Evolutionary conservation across 2,888 invertebrate genomes (phyloP), one percentile per base, ranked within the genome.

Genomic region (Vanessa cardui): DNA sequence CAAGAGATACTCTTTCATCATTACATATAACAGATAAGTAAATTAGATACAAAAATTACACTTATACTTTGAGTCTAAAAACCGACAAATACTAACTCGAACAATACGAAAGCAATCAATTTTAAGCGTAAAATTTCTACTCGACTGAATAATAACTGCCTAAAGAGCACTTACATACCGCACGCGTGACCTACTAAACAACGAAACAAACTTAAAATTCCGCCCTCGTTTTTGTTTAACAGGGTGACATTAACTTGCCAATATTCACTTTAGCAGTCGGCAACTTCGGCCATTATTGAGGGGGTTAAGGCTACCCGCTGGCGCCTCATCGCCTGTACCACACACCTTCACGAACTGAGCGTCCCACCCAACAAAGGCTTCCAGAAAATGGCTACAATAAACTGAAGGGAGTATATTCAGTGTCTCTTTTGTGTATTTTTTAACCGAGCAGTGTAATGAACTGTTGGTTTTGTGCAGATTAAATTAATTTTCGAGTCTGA

Each of bases 361-460:
- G 69, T 66, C 52, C 52, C 65, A 52, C 26, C 59, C 63, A 69
- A 69, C 71, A 71, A 74, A 71, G 61, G 68, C 68, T 56, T 50
- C 63, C 62, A 70, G 69, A 73, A 71, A 73, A 69, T 74, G 64
- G 70, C 70, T 69, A 71, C 73, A 73, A 73, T 72, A 66, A 72
- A 70, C 69, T 64, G 68, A 49, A 69, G 72, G 56, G 62, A 65
- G 63, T 68, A 61, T 65, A 70, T 68, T 54, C 65, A 71, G 66
- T 74, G 66, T 65, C 61, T 74, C 75, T 58, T 63, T 70, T 72
- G 71, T 71, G 52, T 70, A 60, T 69, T 64, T 72, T 72, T 69
- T 52, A 67, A 70, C 67, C 64, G 63, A 68, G 63, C 65, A 65
- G 65, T 59, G 60, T 68, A 72, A 70, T 70, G 68, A 70, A 72